Evolutionary conservation across 1,140 invertebrate species (phyloP), one percentile per base, ranked within the genome.

Genomic region (Aphaenogaster rudis): DNA sequence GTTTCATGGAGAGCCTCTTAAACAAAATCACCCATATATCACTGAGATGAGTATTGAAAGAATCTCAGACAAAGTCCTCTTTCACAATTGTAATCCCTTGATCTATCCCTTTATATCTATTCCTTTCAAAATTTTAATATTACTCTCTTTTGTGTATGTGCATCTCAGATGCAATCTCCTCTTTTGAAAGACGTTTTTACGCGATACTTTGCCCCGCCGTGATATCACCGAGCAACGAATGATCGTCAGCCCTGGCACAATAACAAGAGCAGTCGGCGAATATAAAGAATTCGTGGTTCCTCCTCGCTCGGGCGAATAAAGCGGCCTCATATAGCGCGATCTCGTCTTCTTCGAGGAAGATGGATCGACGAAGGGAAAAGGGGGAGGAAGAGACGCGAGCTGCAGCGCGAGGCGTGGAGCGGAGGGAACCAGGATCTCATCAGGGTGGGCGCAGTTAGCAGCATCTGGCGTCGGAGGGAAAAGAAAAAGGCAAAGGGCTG

Each of bases 381-480:
- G 54, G 71, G 63, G 54, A 76, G n/a, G 79, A 69, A 72, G 54
- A 67, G 84, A 52, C 39, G 80, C 67, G 66, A 87, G 76, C 13
- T 67, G 66, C 33, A 59, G 48, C 63, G 52, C 6, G n/a, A 66
- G 69, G 39, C 39, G 8, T 61, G 28, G 63, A 54, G 11, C 39
- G 42, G 13, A 57, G 67, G 57, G 67, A 45, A 50, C 36, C 59
- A 72, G 82, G 86, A 92, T 90, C 90, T 90, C 90, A 81, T 90
- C 89, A 88, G 66, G 86, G 61, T 85, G 89, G 86, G 81, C 63
- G 91, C 86, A 89, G 91, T 92, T 92, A 92, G 91, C 71, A 88
- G 90, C 91, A 92, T 92, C 91, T 92, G 91, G 91, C 77, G 91
- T 76, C 50, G 91, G 77, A 63, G 84, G 77, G 76, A 81, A 86